Evolutionary conservation across 2,113 vertebrate species (phyloP).

Genomic region (Vombatus ursinus): DNA sequence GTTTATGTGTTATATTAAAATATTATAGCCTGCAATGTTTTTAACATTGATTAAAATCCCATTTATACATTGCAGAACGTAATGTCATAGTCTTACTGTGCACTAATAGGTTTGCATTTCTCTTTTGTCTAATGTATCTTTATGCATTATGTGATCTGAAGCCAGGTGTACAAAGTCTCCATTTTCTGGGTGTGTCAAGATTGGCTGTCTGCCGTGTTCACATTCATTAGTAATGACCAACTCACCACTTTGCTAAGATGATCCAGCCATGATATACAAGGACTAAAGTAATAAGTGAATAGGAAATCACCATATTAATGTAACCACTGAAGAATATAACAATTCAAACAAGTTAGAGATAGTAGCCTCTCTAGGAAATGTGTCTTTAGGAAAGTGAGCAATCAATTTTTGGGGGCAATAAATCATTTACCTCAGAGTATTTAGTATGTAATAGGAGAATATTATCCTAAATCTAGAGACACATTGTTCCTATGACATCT

Average conservation of each 20-base stretch:
- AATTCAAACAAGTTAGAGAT: constrained; percentile 7
- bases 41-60: constrained; percentile 86
- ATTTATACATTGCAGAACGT: constrained; percentile 80
- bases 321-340: neutral
- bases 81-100: constrained; percentile 72
- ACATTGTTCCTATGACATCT: constrained; percentile 40
- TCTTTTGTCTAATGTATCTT: constrained; percentile 77
- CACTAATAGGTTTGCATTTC: constrained; percentile 77
- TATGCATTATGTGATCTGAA: constrained; percentile 71
- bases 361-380: constrained; percentile 41
- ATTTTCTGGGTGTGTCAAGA: neutral
- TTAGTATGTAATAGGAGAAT: neutral
- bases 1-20: constrained; percentile 85
- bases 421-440: constrained; percentile 29
- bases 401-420: neutral
- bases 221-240: neutral
- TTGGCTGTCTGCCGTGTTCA: neutral
- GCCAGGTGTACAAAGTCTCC: constrained; percentile 64
- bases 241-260: neutral
- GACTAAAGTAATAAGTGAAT: constrained; percentile 45
- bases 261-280: neutral
- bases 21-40: constrained; percentile 87
- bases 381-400: constrained; percentile 32
- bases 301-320: constrained; percentile 18
- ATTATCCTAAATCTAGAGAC: constrained; percentile 10